Percentiles rank a stretch among this genome's conserved stretches.
phyloP scores from a whole-genome alignment of 2,888 invertebrate genomes.

The Ganaspis brasiliensis region DNA sequence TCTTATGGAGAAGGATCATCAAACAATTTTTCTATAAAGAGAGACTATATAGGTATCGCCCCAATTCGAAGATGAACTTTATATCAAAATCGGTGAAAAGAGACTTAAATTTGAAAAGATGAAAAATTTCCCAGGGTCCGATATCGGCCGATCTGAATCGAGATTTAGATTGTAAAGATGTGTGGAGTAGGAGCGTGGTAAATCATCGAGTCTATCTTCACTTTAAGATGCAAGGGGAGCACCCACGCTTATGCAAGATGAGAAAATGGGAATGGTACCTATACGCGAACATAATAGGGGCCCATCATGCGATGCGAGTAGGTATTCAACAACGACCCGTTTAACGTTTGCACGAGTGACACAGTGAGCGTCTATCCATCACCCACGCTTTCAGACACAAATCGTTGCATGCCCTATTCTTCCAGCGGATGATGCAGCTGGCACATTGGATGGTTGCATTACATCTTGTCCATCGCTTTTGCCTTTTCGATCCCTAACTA shows the following conservation, averaged over 20 bases:
- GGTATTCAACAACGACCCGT: conserved; percentile 58
- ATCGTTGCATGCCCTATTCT: conserved; percentile 48
- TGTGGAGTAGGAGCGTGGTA: conserved; percentile 36
- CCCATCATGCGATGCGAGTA: conserved; percentile 28
- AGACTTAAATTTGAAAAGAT: conserved; percentile 31
- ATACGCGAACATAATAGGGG: conserved; percentile 38
- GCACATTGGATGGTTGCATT: conserved; percentile 41
- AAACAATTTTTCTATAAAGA: not conserved
- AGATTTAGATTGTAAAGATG: conserved; percentile 40
- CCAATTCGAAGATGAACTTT: conserved; percentile 25
- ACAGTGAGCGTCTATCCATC: conserved; percentile 77
- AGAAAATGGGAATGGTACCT: conserved; percentile 33
- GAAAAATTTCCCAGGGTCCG: conserved; percentile 36
- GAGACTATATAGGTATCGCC: no score
- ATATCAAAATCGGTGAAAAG: conserved; percentile 41
- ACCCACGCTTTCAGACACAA: conserved; percentile 71
- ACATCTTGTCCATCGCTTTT: conserved; percentile 34
- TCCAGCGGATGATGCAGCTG: conserved; percentile 59
- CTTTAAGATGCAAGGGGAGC: conserved; percentile 37
- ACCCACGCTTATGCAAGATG: conserved; percentile 41
- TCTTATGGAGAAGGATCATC: not conserved
- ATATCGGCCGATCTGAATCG: conserved; percentile 36
- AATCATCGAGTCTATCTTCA: conserved; percentile 37
- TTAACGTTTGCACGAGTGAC: conserved; percentile 71
- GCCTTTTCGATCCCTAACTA: conserved; percentile 40